phyloP scores from a whole-genome alignment of 2,113 vertebrate species.

The Pycnonotus jocosus region DNA sequence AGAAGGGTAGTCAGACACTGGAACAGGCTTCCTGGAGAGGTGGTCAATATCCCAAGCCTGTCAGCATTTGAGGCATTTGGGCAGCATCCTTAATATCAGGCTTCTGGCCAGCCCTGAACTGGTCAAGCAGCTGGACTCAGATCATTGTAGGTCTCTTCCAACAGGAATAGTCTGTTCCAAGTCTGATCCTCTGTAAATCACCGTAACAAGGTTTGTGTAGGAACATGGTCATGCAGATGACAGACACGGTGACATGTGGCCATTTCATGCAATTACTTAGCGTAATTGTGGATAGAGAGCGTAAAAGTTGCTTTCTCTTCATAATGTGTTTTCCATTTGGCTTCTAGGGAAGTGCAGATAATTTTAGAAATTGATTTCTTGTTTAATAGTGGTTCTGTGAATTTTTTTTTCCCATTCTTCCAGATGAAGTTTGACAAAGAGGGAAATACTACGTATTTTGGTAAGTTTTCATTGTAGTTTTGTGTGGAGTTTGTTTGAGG shows the following conservation, averaged over 20 bases:
- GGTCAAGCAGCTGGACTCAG: background rate
- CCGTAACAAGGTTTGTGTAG: background rate
- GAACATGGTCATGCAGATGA: accelerated
- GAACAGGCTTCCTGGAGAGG: background rate
- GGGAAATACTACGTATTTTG: conserved; percentile 87
- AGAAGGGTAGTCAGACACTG: background rate
- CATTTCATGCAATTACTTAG: background rate
- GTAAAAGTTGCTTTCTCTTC: background rate
- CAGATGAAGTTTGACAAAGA: conserved; percentile 92
- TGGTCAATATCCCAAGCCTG: accelerated
- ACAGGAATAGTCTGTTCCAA: background rate
- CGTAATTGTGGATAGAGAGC: background rate
- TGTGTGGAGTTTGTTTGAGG: background rate
- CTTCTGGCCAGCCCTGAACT: background rate
- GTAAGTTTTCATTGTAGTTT: conserved; percentile 71
- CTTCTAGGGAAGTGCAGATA: background rate
- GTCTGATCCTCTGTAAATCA: background rate
- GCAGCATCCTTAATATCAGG: background rate
- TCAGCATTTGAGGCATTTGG: background rate
- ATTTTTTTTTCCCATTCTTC: background rate
- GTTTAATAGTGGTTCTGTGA: background rate
- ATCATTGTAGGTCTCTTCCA: background rate
- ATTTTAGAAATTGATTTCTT: background rate
- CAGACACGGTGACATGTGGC: background rate
- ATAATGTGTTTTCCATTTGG: background rate